Percentiles rank a stretch among this genome's conserved stretches.
phyloP scores from a whole-genome alignment of 2,113 vertebrate species.

The Phocoena sinus region DNA sequence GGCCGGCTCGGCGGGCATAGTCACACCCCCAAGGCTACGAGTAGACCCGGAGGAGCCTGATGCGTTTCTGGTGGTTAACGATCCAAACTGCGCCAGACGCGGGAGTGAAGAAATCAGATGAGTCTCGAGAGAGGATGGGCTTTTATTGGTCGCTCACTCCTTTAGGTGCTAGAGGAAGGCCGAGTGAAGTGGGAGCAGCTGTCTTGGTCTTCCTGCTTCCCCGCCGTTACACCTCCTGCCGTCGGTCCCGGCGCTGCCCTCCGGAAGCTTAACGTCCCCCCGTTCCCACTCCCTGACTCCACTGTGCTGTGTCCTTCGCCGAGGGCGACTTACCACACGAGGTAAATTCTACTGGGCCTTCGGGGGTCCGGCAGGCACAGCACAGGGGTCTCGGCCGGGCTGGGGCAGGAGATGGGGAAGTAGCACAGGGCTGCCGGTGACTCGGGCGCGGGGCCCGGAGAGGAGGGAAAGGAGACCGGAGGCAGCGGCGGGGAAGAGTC shows the following conservation, averaged over 20 bases:
- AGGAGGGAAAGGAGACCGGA: neutral
- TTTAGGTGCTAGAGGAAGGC: neutral
- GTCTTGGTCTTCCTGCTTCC: constrained; percentile 29
- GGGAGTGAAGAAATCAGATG: constrained; percentile 42
- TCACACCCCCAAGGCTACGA: neutral
- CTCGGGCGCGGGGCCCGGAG: neutral
- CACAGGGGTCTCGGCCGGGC: constrained; percentile 36
- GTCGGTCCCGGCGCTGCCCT: neutral
- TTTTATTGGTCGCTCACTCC: constrained; percentile 46
- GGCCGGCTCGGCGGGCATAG: neutral
- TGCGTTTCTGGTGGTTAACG: neutral
- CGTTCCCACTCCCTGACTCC: neutral
- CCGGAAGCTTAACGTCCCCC: neutral
- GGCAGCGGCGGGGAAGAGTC: neutral
- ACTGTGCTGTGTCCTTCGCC: neutral
- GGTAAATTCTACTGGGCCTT: constrained; percentile 66
- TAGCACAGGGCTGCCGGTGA: constrained; percentile 50
- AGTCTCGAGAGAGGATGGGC: constrained; percentile 41
- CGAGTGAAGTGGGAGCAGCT: neutral
- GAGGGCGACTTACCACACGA: constrained; percentile 44
- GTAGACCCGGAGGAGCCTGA: neutral
- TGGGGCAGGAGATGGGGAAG: constrained; percentile 60
- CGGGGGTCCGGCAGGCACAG: constrained; percentile 31
- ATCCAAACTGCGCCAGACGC: neutral
- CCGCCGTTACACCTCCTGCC: neutral